phyloP scores from a whole-genome alignment of 2,797 vertebrate genomes.

The Psittacula echo region DNA sequence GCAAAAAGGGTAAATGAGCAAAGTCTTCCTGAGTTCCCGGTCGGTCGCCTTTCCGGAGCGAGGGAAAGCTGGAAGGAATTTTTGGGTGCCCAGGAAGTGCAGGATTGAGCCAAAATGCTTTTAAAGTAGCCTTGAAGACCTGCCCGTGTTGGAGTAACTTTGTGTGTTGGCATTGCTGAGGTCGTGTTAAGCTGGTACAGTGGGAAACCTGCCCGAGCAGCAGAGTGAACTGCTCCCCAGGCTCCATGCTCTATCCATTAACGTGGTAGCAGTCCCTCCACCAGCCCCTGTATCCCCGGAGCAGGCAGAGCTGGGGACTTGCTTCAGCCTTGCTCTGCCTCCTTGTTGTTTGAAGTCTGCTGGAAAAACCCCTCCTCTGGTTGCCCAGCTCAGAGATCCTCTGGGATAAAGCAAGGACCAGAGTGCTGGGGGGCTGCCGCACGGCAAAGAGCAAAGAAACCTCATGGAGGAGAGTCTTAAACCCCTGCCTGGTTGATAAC shows the following conservation, averaged over 20 bases:
- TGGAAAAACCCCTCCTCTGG: neutral
- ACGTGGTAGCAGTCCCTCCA: neutral
- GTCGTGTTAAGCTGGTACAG: neutral
- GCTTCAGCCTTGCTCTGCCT: neutral
- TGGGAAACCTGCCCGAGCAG: constrained; percentile 6
- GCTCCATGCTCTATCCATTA: neutral
- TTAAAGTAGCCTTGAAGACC: neutral
- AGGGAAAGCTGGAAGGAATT: neutral
- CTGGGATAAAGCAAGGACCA: neutral
- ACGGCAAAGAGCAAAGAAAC: neutral
- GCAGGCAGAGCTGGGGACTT: neutral
- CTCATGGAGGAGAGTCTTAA: neutral
- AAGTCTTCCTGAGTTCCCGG: neutral
- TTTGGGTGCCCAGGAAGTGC: neutral
- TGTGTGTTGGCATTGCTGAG: neutral
- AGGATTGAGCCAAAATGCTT: neutral
- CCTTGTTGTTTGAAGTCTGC: neutral
- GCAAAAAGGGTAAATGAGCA: neutral
- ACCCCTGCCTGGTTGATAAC: neutral
- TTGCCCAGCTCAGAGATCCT: neutral
- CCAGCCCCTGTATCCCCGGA: neutral
- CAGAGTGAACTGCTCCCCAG: neutral
- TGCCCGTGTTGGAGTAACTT: neutral
- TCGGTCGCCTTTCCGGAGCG: accelerated
- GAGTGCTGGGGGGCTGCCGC: neutral